Evolutionary conservation across 2,797 vertebrate species (phyloP).

Genomic region (Notolepis coatsorum): DNA sequence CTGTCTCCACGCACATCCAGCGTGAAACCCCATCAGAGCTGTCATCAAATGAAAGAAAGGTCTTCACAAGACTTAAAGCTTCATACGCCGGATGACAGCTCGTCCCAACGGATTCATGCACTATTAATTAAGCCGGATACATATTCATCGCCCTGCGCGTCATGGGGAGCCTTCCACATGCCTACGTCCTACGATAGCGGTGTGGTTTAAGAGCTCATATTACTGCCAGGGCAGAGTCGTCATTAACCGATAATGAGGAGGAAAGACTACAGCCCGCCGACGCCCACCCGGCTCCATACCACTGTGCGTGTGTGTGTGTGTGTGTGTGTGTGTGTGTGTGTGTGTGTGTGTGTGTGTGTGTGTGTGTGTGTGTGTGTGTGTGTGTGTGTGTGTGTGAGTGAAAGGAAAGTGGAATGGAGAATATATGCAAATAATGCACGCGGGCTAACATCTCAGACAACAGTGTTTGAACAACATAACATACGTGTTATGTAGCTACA

Average conservation of each 20-base stretch:
- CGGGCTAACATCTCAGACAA: not conserved
- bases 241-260: not conserved
- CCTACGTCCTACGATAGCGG: not conserved
- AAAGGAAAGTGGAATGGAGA: too few relatives aligned
- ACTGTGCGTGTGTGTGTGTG: too few relatives aligned
- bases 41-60: too few relatives aligned
- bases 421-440: not conserved
- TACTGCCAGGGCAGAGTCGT: not conserved
- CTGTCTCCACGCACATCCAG: not conserved
- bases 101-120: conserved; percentile 22
- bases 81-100: not conserved
- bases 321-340: not conserved
- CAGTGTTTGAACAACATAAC: not conserved
- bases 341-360: not conserved
- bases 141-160: conserved; percentile 13
- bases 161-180: not conserved
- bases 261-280: not conserved
- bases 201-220: too few relatives aligned
- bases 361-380: not conserved
- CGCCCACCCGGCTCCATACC: not conserved
- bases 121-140: conserved; percentile 20
- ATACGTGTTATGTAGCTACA: too few relatives aligned
- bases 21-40: not conserved
- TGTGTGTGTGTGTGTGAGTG: not conserved
- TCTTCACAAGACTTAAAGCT: conserved; percentile 14